phyloP scores from a whole-genome alignment of 1,140 invertebrate species.

The Achroia grisella region DNA sequence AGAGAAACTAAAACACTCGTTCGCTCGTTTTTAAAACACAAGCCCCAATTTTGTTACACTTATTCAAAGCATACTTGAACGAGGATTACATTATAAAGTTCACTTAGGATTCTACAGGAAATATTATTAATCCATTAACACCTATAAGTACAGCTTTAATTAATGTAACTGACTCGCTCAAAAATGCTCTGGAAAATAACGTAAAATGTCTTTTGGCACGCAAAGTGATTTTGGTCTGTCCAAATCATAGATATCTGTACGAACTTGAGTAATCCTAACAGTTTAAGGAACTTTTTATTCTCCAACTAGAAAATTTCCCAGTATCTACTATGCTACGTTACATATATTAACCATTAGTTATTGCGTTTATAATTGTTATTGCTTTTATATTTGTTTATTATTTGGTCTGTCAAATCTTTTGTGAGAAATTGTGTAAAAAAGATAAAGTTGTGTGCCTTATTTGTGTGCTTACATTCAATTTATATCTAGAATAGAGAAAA shows the following conservation, averaged over 20 bases:
- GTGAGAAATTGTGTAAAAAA: conserved; percentile 58
- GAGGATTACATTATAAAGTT: too few relatives aligned
- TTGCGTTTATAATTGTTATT: conserved; percentile 40
- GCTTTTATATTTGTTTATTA: too few relatives aligned
- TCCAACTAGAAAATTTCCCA: conserved; percentile 14
- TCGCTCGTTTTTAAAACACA: too few relatives aligned
- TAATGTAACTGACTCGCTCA: too few relatives aligned
- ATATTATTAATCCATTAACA: too few relatives aligned
- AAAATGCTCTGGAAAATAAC: conserved; percentile 7
- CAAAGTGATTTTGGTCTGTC: conserved; percentile 15
- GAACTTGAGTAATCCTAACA: too few relatives aligned
- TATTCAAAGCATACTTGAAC: too few relatives aligned
- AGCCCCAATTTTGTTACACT: too few relatives aligned
- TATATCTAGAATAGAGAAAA: conserved; percentile 57
- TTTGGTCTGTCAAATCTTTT: conserved; percentile 64
- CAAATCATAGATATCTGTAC: too few relatives aligned
- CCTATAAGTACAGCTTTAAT: too few relatives aligned
- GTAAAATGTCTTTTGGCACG: conserved; percentile 60
- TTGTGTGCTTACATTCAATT: conserved; percentile 52
- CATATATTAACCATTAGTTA: conserved; percentile 50
- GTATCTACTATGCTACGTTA: conserved; percentile 33
- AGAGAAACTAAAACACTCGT: too few relatives aligned
- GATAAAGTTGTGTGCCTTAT: conserved; percentile 53
- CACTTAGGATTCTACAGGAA: too few relatives aligned
- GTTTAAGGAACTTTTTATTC: conserved; percentile 1